phyloP scores from a whole-genome alignment of 2,113 vertebrate species.

The Caranx melampygus region DNA sequence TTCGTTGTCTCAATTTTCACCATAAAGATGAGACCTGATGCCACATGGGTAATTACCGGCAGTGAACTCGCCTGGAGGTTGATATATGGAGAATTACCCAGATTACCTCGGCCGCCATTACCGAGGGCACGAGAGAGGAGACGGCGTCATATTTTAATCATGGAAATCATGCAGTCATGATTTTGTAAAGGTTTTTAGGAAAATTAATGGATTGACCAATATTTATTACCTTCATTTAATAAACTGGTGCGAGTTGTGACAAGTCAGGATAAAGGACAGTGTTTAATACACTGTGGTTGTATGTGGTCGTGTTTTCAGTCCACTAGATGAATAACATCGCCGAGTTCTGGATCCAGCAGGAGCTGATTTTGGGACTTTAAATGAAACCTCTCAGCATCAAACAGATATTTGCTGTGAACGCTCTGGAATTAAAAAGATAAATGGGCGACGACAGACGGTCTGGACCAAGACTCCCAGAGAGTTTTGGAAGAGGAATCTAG shows the following conservation, averaged over 20 bases:
- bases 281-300: neutral
- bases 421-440: neutral
- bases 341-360: neutral
- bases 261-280: neutral
- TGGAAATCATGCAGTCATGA: slow-evolving; percentile 44
- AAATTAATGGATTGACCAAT: slow-evolving; percentile 37
- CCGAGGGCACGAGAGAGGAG: slow-evolving; percentile 16
- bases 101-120: slow-evolving; percentile 55
- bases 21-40: slow-evolving; percentile 57
- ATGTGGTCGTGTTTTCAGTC: neutral
- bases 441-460: neutral
- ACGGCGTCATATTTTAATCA: slow-evolving; percentile 33
- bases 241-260: neutral
- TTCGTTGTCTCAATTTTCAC: slow-evolving; percentile 46
- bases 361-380: neutral
- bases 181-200: slow-evolving; percentile 39
- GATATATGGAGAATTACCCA: slow-evolving; percentile 55
- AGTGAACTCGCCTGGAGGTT: slow-evolving; percentile 31
- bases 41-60: slow-evolving; percentile 54
- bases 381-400: neutral
- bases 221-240: slow-evolving; percentile 49
- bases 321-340: neutral
- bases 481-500: neutral
- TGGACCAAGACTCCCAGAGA: neutral
- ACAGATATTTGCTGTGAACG: neutral